Evolutionary conservation across 2,113 vertebrate genomes (phyloP).

Genomic region (Lophura nycthemera): DNA sequence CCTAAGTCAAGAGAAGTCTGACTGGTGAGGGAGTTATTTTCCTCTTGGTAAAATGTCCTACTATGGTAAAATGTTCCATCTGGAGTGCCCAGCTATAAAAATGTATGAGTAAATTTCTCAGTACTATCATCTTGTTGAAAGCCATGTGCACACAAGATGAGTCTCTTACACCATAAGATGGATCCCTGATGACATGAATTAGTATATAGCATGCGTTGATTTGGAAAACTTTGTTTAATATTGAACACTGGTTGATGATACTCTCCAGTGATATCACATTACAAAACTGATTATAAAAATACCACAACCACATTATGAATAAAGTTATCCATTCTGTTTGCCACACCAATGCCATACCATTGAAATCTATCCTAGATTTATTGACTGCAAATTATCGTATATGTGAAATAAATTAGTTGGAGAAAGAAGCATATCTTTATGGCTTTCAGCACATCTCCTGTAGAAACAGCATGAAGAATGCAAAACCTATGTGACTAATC

Average conservation of each 20-base stretch:
- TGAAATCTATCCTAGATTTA: conserved; percentile 53
- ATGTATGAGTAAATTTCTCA: neutral
- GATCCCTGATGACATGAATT: conserved; percentile 43
- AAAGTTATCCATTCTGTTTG: conserved; percentile 53
- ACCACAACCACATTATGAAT: conserved; percentile 3
- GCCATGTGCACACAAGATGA: conserved; percentile 42
- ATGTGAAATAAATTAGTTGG: conserved; percentile 65
- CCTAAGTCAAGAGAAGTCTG: conserved; percentile 43
- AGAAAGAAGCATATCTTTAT: conserved; percentile 63
- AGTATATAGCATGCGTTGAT: conserved; percentile 46
- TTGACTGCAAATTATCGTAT: conserved; percentile 56
- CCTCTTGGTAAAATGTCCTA: conserved; percentile 20
- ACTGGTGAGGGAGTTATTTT: conserved; percentile 59
- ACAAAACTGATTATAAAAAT: conserved; percentile 51
- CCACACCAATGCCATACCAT: conserved; percentile 32
- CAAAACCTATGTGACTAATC: conserved; percentile 37
- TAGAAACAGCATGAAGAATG: conserved; percentile 56
- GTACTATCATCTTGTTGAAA: conserved; percentile 24
- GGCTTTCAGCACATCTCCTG: conserved; percentile 62
- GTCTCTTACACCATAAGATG: conserved; percentile 2
- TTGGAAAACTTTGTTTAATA: conserved; percentile 59
- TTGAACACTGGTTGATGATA: conserved; percentile 38
- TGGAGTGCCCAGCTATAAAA: conserved; percentile 19
- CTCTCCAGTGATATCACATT: conserved; percentile 41
- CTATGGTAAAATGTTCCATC: conserved; percentile 54